Evolutionary conservation across 2,888 invertebrate genomes (phyloP).

Genomic region (Reticulitermes lucifugus): DNA sequence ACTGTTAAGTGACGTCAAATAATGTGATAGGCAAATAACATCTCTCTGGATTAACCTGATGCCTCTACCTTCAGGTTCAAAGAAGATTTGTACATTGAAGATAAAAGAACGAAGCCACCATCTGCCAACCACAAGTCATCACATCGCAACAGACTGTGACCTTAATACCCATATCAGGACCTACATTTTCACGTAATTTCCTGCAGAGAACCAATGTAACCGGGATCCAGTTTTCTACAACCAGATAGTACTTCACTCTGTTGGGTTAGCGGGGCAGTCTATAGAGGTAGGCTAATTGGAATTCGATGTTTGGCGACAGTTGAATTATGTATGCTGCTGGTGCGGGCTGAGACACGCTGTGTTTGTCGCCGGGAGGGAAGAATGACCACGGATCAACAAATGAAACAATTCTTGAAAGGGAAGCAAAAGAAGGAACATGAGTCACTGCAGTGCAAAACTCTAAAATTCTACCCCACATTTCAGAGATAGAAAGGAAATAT

Average conservation of each 20-base stretch:
- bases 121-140: too few species aligned
- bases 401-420: constrained; percentile 14
- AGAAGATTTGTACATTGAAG: too few species aligned
- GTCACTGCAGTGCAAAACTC: background rate
- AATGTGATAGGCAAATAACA: too few species aligned
- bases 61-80: too few species aligned
- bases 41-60: too few species aligned
- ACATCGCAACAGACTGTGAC: too few species aligned
- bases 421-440: background rate
- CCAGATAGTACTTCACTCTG: background rate
- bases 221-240: background rate
- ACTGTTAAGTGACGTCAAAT: too few species aligned
- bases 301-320: constrained; percentile 50
- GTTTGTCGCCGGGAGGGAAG: background rate
- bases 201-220: background rate
- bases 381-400: background rate
- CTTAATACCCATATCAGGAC: too few species aligned
- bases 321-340: constrained; percentile 51
- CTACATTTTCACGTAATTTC: background rate
- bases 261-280: constrained; percentile 1
- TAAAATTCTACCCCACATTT: background rate
- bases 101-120: too few species aligned
- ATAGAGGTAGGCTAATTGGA: constrained; percentile 48
- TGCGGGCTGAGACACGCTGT: background rate
- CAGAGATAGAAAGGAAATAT: background rate